Conservation (phyloP, 2,797 vertebrate genomes). For the Paratrypauchen microcephalus region DNA sequence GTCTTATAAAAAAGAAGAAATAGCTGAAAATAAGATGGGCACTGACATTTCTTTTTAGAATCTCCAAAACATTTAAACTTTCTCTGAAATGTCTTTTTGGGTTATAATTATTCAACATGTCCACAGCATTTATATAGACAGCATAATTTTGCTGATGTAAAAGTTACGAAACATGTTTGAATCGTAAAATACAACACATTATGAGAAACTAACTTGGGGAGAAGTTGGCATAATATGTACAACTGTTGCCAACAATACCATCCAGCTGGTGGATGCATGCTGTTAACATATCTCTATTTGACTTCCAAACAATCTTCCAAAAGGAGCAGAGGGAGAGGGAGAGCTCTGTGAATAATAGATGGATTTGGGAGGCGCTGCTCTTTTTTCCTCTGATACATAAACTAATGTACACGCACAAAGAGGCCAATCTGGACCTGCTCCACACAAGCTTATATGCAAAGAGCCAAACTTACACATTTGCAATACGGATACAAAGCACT, state of each 20-base stretch:
- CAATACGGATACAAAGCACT: constrained; percentile 39
- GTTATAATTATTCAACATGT: background rate
- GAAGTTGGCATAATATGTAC: constrained; percentile 38
- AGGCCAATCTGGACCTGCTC: constrained; percentile 17
- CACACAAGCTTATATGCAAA: constrained; percentile 55
- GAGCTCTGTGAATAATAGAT: constrained; percentile 61
- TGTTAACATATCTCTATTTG: constrained; percentile 64
- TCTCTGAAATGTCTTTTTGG: background rate
- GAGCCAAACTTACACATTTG: constrained; percentile 34
- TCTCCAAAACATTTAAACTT: background rate
- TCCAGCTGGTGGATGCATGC: constrained; percentile 51
- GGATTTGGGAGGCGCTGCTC: constrained; percentile 41
- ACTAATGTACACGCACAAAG: constrained; percentile 26
- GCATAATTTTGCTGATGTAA: constrained; percentile 18
- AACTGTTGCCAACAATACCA: constrained; percentile 47
- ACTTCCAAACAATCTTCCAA: constrained; percentile 68
- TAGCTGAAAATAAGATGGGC: background rate
- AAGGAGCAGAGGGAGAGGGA: constrained; percentile 54
- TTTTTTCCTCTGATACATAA: constrained; percentile 34
- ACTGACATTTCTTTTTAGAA: background rate
- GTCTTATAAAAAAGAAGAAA: too few relatives aligned
- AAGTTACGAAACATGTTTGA: constrained; percentile 19
- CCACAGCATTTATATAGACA: background rate
- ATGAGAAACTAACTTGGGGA: constrained; percentile 45
- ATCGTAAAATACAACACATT: constrained; percentile 34